Evolutionary conservation across 2,797 vertebrate genomes (phyloP).

Genomic region (Cossypha polioptera): DNA sequence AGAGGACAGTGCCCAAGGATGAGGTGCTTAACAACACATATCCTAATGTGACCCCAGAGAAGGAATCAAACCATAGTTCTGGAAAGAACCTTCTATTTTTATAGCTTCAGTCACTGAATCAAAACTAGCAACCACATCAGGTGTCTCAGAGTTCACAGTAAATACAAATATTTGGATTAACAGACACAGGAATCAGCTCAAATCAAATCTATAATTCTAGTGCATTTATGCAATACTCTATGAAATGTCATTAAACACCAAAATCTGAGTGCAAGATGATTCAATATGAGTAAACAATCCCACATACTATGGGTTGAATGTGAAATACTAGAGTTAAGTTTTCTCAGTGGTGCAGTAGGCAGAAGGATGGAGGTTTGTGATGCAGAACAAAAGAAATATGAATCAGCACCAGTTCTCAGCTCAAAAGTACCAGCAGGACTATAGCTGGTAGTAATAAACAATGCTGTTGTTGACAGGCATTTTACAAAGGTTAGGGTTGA

Average conservation of each 20-base stretch:
- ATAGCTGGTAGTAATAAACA: neutral
- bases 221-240: neutral
- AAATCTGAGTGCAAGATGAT: neutral
- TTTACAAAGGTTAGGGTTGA: neutral
- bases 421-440: neutral
- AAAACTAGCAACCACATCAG: neutral
- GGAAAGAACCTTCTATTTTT: neutral
- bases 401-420: neutral
- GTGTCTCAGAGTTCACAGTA: neutral
- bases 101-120: neutral
- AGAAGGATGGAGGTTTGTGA: neutral
- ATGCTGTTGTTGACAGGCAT: neutral
- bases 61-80: neutral
- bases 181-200: neutral
- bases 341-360: neutral
- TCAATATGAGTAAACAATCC: neutral
- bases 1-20: neutral
- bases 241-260: neutral
- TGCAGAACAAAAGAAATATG: neutral
- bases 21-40: neutral
- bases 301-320: neutral
- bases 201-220: neutral
- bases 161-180: neutral
- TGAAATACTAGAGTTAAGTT: neutral
- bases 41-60: neutral